Evolutionary conservation across 2,113 vertebrate species (phyloP), one percentile per base, ranked within the genome.

Genomic region (Pitta sordida): DNA sequence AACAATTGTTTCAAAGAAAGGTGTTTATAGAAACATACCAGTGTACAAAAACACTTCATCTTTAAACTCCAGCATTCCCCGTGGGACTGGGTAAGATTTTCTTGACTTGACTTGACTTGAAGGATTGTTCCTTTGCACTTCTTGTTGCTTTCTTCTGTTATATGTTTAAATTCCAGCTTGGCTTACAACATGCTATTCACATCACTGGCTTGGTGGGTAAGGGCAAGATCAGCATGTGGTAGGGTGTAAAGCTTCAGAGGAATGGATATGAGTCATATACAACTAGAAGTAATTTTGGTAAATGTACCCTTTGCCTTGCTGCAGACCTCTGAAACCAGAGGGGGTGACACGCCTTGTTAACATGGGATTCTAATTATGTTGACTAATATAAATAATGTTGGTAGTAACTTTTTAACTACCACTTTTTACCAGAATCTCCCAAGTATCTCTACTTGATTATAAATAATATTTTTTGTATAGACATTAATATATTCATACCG

Each of bases 261-360:
- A 4, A 3, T 6, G 0, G 3, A 4, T 75, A 30, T 24, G 16
- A 19, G 16, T 62, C 23, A 56, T 23, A 2, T 2, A 29, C 11
- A 44, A 51, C 26, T 63, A 20, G 6, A 51, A 30, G 18, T 51
- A 19, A 39, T 59, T 80, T 49, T 48, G 63, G 32, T 70, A 44
- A 74, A 56, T 1, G 2, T 5, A 34, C 5, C 13, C 7, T 52
- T 70, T 81, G 10, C 43, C 27, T 70, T 83, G 46, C 46, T 77
- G 64, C 11, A 84, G 15, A 2, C 62, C 2, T 18, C 8, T 73
- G 17, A 86, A 95, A 30, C 20, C 12, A 41, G 49, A 9, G 19
- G 53, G 13, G 9, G 12, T 46, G 36, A 13, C 4, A 1, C 48
- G 43, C 30, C 32, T 49, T 15, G 22, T 8, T 73, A 52, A 68